A percentile compares a stretch with the other conserved stretches of the same genome.
phyloP scores from a whole-genome alignment of 2,888 invertebrate genomes.

The Drosophila pseudotalamancana region DNA sequence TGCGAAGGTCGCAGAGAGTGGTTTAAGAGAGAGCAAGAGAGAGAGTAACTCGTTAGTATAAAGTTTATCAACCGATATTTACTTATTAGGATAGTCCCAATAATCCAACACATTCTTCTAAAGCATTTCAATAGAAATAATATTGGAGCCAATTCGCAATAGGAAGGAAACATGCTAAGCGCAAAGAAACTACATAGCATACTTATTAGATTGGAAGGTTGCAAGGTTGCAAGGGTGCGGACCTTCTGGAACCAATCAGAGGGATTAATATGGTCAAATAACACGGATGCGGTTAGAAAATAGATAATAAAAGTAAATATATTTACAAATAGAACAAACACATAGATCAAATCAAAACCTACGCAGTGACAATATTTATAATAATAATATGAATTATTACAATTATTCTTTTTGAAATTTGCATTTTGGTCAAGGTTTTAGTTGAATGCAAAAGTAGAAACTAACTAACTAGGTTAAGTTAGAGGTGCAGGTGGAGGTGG shows the following conservation, averaged over 20 bases:
- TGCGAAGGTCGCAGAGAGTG: conserved; percentile 23
- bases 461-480: conserved; percentile 61
- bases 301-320: conserved; percentile 37
- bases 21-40: conserved; percentile 11
- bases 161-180: background rate
- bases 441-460: conserved; percentile 19
- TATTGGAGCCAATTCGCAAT: background rate
- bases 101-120: too few relatives aligned
- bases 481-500: conserved; percentile 50
- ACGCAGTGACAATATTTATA: conserved; percentile 23
- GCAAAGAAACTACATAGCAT: conserved; percentile 4
- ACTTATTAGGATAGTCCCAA: background rate
- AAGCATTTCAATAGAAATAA: background rate
- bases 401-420: conserved; percentile 22
- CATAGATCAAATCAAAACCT: conserved; percentile 41
- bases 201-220: background rate
- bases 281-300: conserved; percentile 51
- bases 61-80: background rate
- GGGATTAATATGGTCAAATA: conserved; percentile 27
- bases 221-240: background rate
- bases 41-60: conserved; percentile 52
- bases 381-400: conserved; percentile 23
- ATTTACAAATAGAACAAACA: conserved; percentile 49
- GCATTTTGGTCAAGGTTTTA: conserved; percentile 10
- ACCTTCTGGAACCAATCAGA: conserved; percentile 5